Base-by-base conservation (phyloP, 2,888 invertebrate species). In the Caenorhabditis sp. region DNA sequence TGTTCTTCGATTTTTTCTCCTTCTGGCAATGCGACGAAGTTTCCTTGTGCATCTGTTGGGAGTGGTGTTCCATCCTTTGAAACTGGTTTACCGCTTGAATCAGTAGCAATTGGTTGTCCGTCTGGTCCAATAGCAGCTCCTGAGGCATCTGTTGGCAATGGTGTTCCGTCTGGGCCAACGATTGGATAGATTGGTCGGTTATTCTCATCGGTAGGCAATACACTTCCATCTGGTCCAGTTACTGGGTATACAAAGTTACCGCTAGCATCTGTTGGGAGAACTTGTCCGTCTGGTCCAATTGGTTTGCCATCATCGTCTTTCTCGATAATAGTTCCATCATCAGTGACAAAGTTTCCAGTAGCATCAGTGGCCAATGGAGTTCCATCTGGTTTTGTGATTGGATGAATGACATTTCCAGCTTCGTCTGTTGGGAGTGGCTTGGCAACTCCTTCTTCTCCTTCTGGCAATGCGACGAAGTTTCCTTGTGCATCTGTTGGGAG, bases 41-140 rank as follows among this genome's bases (percentile, higher is more conserved):
- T 69, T 58, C 79, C 77, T 27, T 50, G n/a, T 31, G 31, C 57
- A 59, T 84, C 84, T 26, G 80, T 83, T 31, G 84, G 83, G 49
- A 83, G 67, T 20, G 72, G 70, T 5, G 36, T 57, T 25, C 74
- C 73, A 36, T 77, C 68, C 14, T 14, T 53, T 14, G 63, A 66
- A 21, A 81, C 14, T 27, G 74, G 52, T 26, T 67, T 64, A 54
- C 73, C 49, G 20, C 59, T 17, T 23, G 67, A 23, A 74, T 74
- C 66, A 21, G 70, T 80, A 12, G 81, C 75, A 27, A 83, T 52
- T 21, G 70, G 67, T n/a, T 60, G 36, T 31, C 78, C 78, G 36
- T 64, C 70, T n/a, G 50, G 57, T 38, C 56, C 43, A 23, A 76
- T 56, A 58, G 62, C 61, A 14, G 66, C 67, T 67, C 74, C 69